Conservation (phyloP, 2,797 vertebrate species). For the Gallirallus australis region DNA sequence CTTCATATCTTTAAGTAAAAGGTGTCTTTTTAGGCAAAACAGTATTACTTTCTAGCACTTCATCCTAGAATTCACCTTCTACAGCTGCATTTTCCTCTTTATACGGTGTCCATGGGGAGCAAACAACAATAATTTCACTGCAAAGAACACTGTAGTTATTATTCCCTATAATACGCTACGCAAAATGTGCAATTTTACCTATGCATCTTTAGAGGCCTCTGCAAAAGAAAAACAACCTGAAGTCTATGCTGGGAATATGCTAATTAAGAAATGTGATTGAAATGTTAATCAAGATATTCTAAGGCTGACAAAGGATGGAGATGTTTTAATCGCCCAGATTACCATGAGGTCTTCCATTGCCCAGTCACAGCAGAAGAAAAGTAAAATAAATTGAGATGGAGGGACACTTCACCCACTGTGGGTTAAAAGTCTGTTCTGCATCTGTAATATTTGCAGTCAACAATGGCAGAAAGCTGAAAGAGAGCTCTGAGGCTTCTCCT, state of each 20-base stretch:
- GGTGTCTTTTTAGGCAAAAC: neutral
- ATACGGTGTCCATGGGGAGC: neutral
- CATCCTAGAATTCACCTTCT: neutral
- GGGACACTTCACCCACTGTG: neutral
- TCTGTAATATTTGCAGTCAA: neutral
- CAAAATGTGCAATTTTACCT: neutral
- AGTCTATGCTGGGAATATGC: slow-evolving; percentile 14
- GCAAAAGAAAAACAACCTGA: slow-evolving; percentile 15
- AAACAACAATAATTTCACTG: neutral
- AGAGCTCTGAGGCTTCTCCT: neutral
- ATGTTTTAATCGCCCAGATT: slow-evolving; percentile 32
- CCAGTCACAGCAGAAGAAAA: neutral
- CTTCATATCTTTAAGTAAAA: neutral
- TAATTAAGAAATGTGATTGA: slow-evolving; percentile 45
- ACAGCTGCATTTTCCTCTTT: neutral
- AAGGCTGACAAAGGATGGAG: neutral
- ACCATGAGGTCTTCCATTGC: neutral
- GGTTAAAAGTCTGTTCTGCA: neutral
- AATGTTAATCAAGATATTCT: slow-evolving; percentile 35
- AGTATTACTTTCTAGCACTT: neutral
- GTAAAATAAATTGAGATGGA: neutral
- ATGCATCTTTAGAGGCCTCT: neutral
- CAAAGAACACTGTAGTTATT: neutral
- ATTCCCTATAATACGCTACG: neutral
- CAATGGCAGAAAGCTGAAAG: neutral